phyloP scores from a whole-genome alignment of 2,113 vertebrate species.

The Charina bottae region DNA sequence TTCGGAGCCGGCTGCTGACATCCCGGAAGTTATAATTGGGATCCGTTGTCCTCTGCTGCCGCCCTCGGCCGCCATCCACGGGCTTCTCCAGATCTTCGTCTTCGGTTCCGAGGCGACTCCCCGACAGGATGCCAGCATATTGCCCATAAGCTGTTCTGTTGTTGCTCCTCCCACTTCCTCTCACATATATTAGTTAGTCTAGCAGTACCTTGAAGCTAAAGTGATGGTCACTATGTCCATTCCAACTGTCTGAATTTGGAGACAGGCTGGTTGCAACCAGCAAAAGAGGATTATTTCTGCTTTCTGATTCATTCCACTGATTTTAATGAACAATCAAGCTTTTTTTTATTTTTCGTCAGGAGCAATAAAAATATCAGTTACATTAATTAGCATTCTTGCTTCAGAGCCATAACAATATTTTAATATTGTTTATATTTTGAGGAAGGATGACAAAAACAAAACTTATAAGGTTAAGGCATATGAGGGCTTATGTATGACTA shows the following conservation, averaged over 20 bases:
- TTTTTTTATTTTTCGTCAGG: background rate
- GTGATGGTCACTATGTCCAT: background rate
- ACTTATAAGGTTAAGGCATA: background rate
- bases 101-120: no score
- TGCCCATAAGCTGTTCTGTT: no score
- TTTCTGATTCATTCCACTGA: background rate
- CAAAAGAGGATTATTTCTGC: background rate
- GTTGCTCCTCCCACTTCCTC: no score
- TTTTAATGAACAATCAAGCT: background rate
- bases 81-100: no score
- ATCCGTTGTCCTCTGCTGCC: no score
- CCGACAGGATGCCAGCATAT: no score
- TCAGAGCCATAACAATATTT: background rate
- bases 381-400: background rate
- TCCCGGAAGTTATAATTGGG: no score
- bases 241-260: background rate
- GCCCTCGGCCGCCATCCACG: no score
- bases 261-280: background rate
- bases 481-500: background rate
- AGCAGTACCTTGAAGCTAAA: background rate
- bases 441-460: background rate
- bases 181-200: no score
- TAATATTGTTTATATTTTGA: background rate
- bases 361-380: background rate
- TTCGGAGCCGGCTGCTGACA: no score